Evolutionary conservation across 35 echinoderm and acorn worm species (phyloP).

Genomic region (Apostichopus californicus): DNA sequence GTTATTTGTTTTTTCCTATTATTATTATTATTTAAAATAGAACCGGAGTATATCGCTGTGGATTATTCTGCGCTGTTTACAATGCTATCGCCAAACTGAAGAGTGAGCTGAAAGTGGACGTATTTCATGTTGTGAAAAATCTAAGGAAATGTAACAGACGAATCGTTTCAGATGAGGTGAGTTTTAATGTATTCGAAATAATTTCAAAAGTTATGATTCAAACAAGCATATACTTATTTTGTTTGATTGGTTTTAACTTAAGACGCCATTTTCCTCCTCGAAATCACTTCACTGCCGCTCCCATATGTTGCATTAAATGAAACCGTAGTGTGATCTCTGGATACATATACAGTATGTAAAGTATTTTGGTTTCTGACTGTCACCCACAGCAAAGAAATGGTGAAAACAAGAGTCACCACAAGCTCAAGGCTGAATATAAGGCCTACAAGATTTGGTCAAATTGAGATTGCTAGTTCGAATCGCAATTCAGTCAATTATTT

Average conservation of each 20-base stretch:
- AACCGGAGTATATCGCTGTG: constrained; percentile 77
- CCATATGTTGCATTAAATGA: not conserved
- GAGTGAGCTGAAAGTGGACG: constrained; percentile 72
- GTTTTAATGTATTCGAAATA: not conserved
- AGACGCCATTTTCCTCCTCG: not conserved
- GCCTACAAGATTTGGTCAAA: too few relatives aligned
- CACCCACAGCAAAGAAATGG: too few relatives aligned
- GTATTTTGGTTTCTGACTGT: too few relatives aligned
- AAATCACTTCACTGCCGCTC: not conserved
- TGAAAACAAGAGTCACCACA: too few relatives aligned
- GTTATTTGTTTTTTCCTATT: not conserved
- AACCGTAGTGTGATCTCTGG: too few relatives aligned
- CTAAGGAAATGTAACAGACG: constrained; percentile 62
- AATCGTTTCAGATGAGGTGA: constrained; percentile 75
- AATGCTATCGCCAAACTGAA: constrained; percentile 76
- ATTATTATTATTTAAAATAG: constrained; percentile 55
- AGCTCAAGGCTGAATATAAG: too few relatives aligned
- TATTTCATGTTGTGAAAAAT: constrained; percentile 95
- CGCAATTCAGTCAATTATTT: too few relatives aligned
- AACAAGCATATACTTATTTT: not conserved
- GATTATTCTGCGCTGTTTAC: constrained; percentile 77
- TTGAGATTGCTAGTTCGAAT: too few relatives aligned
- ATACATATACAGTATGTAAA: too few relatives aligned
- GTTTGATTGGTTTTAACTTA: not conserved
- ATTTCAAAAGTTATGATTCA: too few relatives aligned